Evolutionary conservation across 2,797 vertebrate species (phyloP), one percentile per base, ranked within the genome.

Genomic region (Coendou prehensilis): DNA sequence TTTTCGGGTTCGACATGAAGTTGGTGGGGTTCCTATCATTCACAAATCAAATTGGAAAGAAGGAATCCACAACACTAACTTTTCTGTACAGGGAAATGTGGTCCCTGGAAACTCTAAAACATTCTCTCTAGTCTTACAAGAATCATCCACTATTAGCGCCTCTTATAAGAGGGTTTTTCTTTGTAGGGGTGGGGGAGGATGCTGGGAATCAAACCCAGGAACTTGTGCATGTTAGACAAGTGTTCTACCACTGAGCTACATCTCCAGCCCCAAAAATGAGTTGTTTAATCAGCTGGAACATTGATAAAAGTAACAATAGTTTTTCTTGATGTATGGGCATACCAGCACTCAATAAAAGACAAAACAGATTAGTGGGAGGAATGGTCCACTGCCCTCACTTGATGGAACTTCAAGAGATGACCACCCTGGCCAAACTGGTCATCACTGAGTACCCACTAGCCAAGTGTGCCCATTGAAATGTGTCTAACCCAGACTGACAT

Each of bases 1-100:
- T 61, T 78, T 86, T 54, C 81, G 63, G 92, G 81, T 85, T 91
- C 79, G 64, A 73, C 61, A 10, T 9, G 11, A 79, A 97, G 30
- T 17, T 69, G 87, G 87, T 82, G 75, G 61, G 67, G 88, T 41
- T 92, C 61, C 54, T 73, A 37, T 57, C 78, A 50, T 59, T 76
- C 89, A 63, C 61, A n/a, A 67, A 78, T 47, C 23, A 18, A 33
- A 7, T 3, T 15, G 56, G 41, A 59, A 89, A 67, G 14, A 86
- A 71, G 23, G 6, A 23, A 69, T 26, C 61, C 9, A 5, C 41
- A 52, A 4, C 11, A 13, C 61, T 75, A 59, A 33, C 20, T 63
- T 83, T 50, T 30, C 91, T 71, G 37, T 4, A 37, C 13, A 37
- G 33, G n/a, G 54, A 47, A 86, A 91, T 0, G 5, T 20, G 59